Evolutionary conservation across 2,797 vertebrate species (phyloP).

Genomic region (Miichthys miiuy): DNA sequence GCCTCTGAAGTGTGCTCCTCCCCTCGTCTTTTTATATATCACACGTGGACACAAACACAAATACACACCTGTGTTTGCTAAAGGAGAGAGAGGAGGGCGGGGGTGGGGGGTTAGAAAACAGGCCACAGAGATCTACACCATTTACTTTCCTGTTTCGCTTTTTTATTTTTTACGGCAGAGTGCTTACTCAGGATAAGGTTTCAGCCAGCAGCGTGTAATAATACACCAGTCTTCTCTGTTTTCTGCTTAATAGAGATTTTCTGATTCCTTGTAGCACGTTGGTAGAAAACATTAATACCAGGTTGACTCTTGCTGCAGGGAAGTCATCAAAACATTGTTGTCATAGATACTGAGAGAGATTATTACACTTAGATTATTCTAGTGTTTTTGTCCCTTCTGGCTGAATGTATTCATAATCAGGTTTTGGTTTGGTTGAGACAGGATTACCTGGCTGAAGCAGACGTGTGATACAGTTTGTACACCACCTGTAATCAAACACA

Average conservation of each 20-base stretch:
- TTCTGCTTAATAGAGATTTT: constrained; percentile 21
- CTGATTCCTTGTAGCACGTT: constrained; percentile 7
- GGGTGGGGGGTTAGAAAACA: constrained; percentile 24
- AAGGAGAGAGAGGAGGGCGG: constrained; percentile 59
- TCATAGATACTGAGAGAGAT: constrained; percentile 19
- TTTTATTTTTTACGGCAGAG: constrained; percentile 35
- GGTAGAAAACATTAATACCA: constrained; percentile 13
- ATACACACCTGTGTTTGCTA: constrained; percentile 82
- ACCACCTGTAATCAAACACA: not conserved
- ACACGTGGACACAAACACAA: constrained; percentile 53
- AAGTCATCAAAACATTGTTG: constrained; percentile 31
- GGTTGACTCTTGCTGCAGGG: constrained; percentile 12
- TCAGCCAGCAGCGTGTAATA: constrained; percentile 27
- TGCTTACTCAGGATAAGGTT: constrained; percentile 46
- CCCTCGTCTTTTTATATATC: constrained; percentile 38
- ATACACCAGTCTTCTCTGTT: constrained; percentile 20
- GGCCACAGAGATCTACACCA: constrained; percentile 25
- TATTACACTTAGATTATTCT: constrained; percentile 7
- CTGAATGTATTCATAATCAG: constrained; percentile 13
- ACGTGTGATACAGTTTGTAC: not conserved
- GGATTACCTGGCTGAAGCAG: not conserved
- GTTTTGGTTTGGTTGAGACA: constrained; percentile 7
- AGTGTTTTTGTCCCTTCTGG: not conserved
- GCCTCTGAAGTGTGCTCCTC: constrained; percentile 36
- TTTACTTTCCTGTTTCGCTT: constrained; percentile 57